These are phyloP conservation scores for Orcinus orca DNA, from an alignment of 2,113 vertebrate genomes.

Conservation along the genomic window DNA sequence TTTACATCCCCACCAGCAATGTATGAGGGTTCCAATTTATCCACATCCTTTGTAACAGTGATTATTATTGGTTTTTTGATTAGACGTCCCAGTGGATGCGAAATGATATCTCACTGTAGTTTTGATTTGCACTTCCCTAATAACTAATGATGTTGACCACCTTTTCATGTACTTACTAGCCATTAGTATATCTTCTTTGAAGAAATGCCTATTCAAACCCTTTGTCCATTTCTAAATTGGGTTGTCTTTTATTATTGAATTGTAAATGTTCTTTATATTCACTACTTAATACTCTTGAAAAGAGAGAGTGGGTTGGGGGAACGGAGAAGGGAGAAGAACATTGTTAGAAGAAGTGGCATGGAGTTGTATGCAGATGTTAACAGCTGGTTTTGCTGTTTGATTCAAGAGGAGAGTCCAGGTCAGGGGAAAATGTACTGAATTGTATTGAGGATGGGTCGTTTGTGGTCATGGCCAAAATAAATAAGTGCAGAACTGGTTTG, in stretches of 20 bases:
- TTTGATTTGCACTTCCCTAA: conserved; percentile 39
- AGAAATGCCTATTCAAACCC: conserved; percentile 13
- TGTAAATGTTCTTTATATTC: neutral
- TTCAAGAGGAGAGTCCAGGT: neutral
- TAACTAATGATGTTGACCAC: conserved; percentile 28
- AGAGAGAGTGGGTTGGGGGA: neutral
- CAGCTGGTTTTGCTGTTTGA: conserved; percentile 34
- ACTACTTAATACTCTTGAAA: conserved; percentile 33
- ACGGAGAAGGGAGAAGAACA: neutral
- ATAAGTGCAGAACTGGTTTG: neutral
- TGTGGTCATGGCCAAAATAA: conserved; percentile 24
- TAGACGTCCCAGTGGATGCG: neutral
- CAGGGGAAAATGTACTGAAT: neutral
- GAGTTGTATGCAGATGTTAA: neutral
- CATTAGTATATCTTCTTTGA: conserved; percentile 6
- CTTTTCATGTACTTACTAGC: neutral
- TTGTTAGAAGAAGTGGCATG: neutral
- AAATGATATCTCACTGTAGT: neutral
- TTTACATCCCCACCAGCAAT: conserved; percentile 40
- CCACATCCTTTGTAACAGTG: neutral
- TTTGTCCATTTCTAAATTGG: conserved; percentile 20
- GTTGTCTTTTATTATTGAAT: neutral
- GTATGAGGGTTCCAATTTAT: conserved; percentile 3
- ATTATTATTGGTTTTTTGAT: neutral
- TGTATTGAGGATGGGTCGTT: conserved; percentile 5